A percentile compares a stretch with the other conserved stretches of the same genome.
phyloP scores from a whole-genome alignment of 2,888 invertebrate genomes.

The Steromphala cineraria region DNA sequence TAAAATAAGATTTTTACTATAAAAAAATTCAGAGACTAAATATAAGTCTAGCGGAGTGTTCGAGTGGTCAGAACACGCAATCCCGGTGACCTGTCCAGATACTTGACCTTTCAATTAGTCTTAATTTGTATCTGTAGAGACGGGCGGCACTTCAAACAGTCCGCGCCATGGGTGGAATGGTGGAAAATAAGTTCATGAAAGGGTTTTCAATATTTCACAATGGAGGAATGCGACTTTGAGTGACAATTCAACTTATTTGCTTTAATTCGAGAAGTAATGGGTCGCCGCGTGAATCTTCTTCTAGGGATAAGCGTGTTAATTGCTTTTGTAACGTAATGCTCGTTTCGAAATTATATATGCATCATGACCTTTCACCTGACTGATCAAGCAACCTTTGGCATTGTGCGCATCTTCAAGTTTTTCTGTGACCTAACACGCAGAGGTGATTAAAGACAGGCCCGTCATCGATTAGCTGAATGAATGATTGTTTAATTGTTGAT shows the following conservation, averaged over 20 bases:
- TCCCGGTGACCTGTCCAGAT: not conserved
- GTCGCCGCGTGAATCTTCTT: not conserved
- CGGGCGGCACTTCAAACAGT: not conserved
- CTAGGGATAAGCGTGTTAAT: not conserved
- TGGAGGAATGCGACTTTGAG: not conserved
- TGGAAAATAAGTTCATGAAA: not conserved
- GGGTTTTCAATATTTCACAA: not conserved
- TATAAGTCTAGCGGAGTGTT: too few species aligned
- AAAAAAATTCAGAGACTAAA: too few species aligned
- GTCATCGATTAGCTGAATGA: too few species aligned
- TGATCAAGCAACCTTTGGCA: not conserved
- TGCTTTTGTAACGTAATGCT: not conserved
- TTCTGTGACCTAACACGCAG: not conserved
- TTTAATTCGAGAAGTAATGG: not conserved
- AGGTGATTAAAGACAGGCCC: not conserved
- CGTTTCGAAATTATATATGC: not conserved
- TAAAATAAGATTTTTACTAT: too few species aligned
- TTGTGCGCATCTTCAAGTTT: not conserved
- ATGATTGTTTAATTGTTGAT: too few species aligned
- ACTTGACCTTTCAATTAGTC: not conserved
- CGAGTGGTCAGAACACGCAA: too few species aligned
- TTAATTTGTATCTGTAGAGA: not conserved
- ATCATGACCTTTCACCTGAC: not conserved
- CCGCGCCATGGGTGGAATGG: not conserved
- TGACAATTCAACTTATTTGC: not conserved